Percentiles rank a stretch among this genome's conserved stretches.
Conservation (phyloP, 2,888 invertebrate species). For the Polietes domitor region DNA sequence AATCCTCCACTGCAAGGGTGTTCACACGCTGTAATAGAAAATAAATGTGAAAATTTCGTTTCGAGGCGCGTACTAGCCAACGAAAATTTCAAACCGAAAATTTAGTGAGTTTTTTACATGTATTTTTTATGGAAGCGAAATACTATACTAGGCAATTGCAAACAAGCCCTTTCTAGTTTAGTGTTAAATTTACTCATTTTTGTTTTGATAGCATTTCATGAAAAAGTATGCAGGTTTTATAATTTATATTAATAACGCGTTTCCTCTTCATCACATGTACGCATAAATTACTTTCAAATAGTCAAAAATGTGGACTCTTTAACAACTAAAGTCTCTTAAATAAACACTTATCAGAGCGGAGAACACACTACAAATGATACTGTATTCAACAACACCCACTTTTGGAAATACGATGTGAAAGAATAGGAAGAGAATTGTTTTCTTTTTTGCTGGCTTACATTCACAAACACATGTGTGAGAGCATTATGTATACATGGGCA, state of each 20-base stretch:
- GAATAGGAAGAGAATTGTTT: constrained; percentile 13
- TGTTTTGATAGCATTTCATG: not conserved
- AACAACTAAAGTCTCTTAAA: constrained; percentile 41
- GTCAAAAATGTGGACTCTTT: constrained; percentile 50
- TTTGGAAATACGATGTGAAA: not conserved
- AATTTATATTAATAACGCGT: constrained; percentile 45
- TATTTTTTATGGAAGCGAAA: no score
- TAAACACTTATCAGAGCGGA: constrained; percentile 11
- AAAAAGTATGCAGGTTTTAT: constrained; percentile 48
- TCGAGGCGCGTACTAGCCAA: no score
- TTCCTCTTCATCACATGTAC: constrained; percentile 53
- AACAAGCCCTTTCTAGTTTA: no score
- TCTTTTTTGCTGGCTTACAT: not conserved
- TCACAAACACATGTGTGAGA: not conserved
- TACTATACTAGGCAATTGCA: no score
- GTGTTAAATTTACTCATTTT: no score
- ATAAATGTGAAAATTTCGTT: no score
- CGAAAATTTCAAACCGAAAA: no score
- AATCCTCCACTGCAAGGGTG: no score
- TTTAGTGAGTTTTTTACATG: no score
- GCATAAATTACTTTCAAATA: constrained; percentile 36
- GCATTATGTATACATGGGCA: constrained; percentile 12
- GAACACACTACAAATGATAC: not conserved
- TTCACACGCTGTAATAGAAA: no score
- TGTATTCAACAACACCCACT: constrained; percentile 6